phyloP scores from a whole-genome alignment of 2,113 vertebrate species.

The Thinocorus orbignyianus region DNA sequence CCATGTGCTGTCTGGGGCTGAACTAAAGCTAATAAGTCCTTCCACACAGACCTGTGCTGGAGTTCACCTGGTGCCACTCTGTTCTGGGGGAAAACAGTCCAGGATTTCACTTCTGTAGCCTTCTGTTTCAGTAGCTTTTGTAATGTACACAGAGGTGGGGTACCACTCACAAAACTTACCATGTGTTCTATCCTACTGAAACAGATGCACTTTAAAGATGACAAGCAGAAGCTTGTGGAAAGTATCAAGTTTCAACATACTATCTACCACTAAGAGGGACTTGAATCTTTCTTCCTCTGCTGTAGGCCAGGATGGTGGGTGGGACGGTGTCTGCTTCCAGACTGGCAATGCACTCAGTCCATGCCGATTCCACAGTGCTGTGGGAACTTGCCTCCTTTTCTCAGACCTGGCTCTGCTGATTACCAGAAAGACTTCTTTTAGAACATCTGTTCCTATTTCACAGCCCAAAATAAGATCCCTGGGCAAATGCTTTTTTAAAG shows the following conservation, averaged over 20 bases:
- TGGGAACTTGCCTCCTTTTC: background rate
- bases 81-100: background rate
- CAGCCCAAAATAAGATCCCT: background rate
- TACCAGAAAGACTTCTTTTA: background rate
- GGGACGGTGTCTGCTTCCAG: fast-evolving
- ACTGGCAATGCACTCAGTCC: background rate
- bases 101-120: background rate
- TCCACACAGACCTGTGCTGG: background rate
- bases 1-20: background rate
- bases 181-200: background rate
- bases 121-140: background rate
- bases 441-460: background rate
- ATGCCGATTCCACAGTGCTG: fast-evolving
- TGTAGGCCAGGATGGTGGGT: background rate
- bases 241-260: background rate
- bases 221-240: background rate
- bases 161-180: background rate
- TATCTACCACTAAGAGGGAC: background rate
- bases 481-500: background rate
- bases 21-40: background rate
- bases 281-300: background rate
- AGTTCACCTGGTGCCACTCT: background rate
- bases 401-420: background rate
- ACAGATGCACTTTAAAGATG: fast-evolving
- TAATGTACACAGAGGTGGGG: background rate